Base-by-base conservation (phyloP, 2,113 vertebrate genomes). In the Macrotis lagotis region DNA sequence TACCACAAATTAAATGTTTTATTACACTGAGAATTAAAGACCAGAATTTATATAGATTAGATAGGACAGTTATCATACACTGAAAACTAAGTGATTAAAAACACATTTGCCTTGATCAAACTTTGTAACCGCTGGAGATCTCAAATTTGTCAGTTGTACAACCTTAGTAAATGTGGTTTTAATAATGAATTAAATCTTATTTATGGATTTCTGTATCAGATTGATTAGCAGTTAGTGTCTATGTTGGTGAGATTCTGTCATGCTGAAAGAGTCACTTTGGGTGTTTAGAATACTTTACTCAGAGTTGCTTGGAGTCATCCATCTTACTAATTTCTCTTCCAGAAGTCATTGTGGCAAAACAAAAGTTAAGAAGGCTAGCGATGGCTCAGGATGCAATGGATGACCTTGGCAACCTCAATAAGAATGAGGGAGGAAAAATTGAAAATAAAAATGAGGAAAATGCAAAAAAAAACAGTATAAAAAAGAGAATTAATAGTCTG, bases 131-230 rank as follows among this genome's bases (percentile, higher is more conserved):
- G 53, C 93, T 55, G 92, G 93, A 83, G 94, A 49, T 93, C 89
- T 95, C 88, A 12, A 91, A 95, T 88, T 95, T 96, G 95, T 90
- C 94, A 96, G 95, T 96, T 93, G 90, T 92, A 16, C 95, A 90
- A 92, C 92, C 89, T 92, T 96, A 96, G 92, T 93, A 97, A 95
- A 97, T 93, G 96, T 94, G 94, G 95, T 93, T 97, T 97, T 95
- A 97, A 96, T 97, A 97, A 97, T 92, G 94, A 97, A 96, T 96
- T 96, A 94, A 91, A 91, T 94, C 97, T 97, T 96, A 97, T 97
- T 97, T 96, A 96, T 96, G 95, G 91, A 95, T 95, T 97, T 92
- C 90, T 90, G 51, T 93, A 91, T 88, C 93, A 88, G 22, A 95
- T 96, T 97, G 94, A 95, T 97, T 95, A 95, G 91, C 95, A 97